phyloP scores from a whole-genome alignment of 2,113 vertebrate genomes.

The Lathamus discolor region DNA sequence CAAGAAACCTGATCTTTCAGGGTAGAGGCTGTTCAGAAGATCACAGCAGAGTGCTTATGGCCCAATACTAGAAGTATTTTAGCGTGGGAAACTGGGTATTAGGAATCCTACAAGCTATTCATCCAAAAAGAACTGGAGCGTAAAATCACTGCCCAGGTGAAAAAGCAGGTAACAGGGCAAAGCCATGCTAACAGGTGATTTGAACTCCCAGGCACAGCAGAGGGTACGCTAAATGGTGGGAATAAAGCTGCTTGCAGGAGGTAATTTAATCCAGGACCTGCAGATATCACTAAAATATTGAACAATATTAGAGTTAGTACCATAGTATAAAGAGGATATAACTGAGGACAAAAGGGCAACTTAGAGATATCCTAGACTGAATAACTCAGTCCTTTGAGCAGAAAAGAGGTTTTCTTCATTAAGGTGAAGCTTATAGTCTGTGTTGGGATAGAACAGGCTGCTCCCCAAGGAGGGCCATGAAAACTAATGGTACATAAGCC shows the following conservation, averaged over 20 bases:
- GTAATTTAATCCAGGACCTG: neutral
- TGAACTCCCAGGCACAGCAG: neutral
- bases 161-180: neutral
- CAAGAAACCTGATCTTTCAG: neutral
- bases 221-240: neutral
- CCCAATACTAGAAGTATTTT: neutral
- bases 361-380: neutral
- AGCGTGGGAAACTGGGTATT: neutral
- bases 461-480: neutral
- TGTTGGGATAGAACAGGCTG: neutral
- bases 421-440: neutral
- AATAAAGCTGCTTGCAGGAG: neutral
- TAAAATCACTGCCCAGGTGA: slow-evolving; percentile 20
- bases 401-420: neutral
- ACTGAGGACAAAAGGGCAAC: neutral
- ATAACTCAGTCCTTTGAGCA: neutral
- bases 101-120: neutral
- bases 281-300: neutral
- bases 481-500: neutral
- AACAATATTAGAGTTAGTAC: neutral
- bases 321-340: neutral
- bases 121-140: neutral
- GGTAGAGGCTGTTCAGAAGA: neutral
- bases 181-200: neutral
- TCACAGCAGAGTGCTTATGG: neutral